These are phyloP conservation scores for Strigamia transsilvanica DNA, from an alignment of 2,888 invertebrate genomes.

Conservation along the genomic window DNA sequence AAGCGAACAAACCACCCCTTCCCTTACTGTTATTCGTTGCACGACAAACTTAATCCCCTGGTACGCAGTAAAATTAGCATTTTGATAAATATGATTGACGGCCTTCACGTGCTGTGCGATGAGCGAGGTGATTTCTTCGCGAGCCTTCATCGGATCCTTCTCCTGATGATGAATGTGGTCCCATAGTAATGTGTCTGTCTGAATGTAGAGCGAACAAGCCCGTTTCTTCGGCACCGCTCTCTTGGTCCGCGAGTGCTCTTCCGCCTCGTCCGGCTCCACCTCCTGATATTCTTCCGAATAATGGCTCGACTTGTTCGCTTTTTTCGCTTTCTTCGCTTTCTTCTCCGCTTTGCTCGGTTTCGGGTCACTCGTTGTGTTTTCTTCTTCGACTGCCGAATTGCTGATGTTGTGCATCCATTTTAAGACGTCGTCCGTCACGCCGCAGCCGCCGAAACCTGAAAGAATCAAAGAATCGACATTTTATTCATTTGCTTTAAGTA, in stretches of 20 bases:
- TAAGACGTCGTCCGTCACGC: conserved; percentile 83
- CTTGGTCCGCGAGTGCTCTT: background rate
- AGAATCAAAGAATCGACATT: background rate
- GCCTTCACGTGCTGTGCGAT: conserved; percentile 99
- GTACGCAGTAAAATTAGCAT: conserved; percentile 94
- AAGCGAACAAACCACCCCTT: background rate
- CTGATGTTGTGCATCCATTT: conserved; percentile 94
- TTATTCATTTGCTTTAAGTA: too few relatives aligned
- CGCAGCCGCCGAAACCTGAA: conserved; percentile 68
- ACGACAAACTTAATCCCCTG: conserved; percentile 97
- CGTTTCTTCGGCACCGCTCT: conserved; percentile 64
- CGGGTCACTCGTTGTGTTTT: background rate
- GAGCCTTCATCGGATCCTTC: conserved; percentile 77
- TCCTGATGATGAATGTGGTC: conserved; percentile 79
- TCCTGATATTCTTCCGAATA: conserved; percentile 58
- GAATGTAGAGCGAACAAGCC: conserved; percentile 91
- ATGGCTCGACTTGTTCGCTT: conserved; percentile 53
- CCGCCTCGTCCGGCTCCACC: background rate
- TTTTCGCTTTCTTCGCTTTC: background rate
- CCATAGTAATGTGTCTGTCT: conserved; percentile 98
- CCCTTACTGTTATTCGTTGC: conserved; percentile 77
- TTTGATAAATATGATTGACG: conserved; percentile 95
- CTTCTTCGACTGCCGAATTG: conserved; percentile 63
- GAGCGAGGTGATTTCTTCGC: conserved; percentile 95
- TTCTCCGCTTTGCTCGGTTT: background rate